phyloP scores from a whole-genome alignment of 30 jellyfish, hydroid and myxozoan species.

The Hydractinia echinata region DNA sequence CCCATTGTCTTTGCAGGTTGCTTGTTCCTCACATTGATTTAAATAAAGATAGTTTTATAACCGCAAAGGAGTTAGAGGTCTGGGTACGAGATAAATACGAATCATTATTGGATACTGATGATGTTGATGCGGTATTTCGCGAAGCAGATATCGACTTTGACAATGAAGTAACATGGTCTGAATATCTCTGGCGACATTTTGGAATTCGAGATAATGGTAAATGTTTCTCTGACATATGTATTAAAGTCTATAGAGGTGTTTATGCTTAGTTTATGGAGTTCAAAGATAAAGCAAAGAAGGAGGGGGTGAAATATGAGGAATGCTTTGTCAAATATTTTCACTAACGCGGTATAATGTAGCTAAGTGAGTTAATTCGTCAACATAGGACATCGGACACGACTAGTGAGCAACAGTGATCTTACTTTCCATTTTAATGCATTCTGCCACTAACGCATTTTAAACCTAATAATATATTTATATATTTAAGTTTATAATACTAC shows the following conservation, averaged over 20 bases:
- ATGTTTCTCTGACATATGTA: background rate
- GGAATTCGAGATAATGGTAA: constrained; percentile 62
- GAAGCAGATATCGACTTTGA: constrained; percentile 68
- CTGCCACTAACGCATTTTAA: too few species aligned
- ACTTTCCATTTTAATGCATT: too few species aligned
- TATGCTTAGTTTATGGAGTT: too few species aligned
- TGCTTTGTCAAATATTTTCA: too few species aligned
- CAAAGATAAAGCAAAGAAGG: too few species aligned
- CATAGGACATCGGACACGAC: too few species aligned
- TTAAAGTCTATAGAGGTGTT: background rate
- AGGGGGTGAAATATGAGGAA: too few species aligned
- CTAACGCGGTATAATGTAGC: too few species aligned
- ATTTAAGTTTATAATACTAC: too few species aligned
- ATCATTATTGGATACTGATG: constrained; percentile 64
- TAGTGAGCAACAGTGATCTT: too few species aligned
- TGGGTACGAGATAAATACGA: constrained; percentile 79
- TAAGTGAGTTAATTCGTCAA: too few species aligned
- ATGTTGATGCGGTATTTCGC: constrained; percentile 60
- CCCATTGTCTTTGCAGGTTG: constrained; percentile 38
- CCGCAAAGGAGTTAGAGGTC: constrained; percentile 61
- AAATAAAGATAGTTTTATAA: constrained; percentile 74
- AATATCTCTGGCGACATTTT: constrained; percentile 49
- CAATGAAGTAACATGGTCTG: constrained; percentile 76
- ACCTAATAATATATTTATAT: too few species aligned
- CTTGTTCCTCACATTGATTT: constrained; percentile 83